These are phyloP conservation scores for Pedionomus torquatus DNA, from an alignment of 2,113 vertebrate genomes.

Conservation along the genomic window DNA sequence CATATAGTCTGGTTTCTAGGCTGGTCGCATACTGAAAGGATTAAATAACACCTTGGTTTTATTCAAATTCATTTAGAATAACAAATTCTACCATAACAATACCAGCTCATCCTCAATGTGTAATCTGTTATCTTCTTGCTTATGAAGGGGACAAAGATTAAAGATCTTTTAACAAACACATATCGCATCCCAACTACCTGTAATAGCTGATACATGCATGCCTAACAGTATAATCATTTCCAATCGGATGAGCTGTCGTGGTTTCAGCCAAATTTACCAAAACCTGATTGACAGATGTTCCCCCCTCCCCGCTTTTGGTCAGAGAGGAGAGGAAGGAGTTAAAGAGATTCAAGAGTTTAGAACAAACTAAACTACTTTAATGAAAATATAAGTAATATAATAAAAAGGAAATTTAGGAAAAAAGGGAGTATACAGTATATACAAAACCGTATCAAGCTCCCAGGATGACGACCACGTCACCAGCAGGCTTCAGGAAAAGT, in stretches of 20 bases:
- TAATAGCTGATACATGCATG: neutral
- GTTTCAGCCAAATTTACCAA: too few relatives aligned
- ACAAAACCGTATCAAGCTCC: too few relatives aligned
- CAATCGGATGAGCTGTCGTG: neutral
- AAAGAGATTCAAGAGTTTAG: too few relatives aligned
- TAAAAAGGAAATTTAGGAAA: too few relatives aligned
- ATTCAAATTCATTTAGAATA: neutral
- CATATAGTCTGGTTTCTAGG: neutral
- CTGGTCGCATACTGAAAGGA: neutral
- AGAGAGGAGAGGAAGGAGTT: too few relatives aligned
- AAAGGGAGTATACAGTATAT: too few relatives aligned
- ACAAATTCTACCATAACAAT: neutral
- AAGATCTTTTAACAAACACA: neutral
- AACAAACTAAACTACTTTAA: too few relatives aligned
- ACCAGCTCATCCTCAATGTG: neutral
- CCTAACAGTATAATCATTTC: neutral
- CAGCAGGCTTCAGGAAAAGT: too few relatives aligned
- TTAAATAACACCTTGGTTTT: neutral
- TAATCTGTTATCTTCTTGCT: neutral
- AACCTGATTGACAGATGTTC: too few relatives aligned
- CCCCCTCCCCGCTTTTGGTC: too few relatives aligned
- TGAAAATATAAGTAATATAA: too few relatives aligned
- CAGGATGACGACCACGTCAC: too few relatives aligned
- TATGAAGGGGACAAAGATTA: neutral
- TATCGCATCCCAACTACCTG: neutral